A percentile compares a stretch with the other conserved stretches of the same genome.
These are phyloP conservation scores for Antitype chi DNA, from an alignment of 2,888 invertebrate species.

Conservation along the genomic window DNA sequence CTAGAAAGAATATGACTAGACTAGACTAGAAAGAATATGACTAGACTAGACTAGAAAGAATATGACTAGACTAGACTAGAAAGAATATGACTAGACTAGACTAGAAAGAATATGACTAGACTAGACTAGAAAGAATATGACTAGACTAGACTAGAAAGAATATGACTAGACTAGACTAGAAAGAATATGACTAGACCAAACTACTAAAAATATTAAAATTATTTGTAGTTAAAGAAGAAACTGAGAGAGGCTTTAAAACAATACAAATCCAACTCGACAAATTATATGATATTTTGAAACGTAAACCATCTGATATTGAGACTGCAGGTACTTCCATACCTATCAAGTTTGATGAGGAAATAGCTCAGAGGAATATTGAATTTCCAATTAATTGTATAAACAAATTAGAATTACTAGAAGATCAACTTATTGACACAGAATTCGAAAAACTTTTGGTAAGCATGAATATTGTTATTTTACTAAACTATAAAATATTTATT, in stretches of 20 bases:
- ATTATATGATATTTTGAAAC: slow-evolving; percentile 7
- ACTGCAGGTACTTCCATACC: neutral
- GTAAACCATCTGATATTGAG: neutral
- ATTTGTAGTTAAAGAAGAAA: neutral
- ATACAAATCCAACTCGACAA: neutral
- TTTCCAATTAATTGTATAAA: slow-evolving; percentile 29
- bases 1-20: too few species aligned
- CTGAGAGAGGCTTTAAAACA: neutral
- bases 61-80: too few species aligned
- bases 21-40: too few species aligned
- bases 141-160: neutral
- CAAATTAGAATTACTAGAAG: slow-evolving; percentile 23
- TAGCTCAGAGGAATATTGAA: slow-evolving; percentile 25
- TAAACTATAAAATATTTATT: neutral
- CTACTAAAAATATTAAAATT: neutral
- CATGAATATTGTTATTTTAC: neutral
- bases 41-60: too few species aligned
- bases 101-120: too few species aligned
- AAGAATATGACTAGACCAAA: too few species aligned
- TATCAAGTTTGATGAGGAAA: slow-evolving; percentile 16
- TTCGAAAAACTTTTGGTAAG: slow-evolving; percentile 19
- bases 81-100: too few species aligned
- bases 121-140: too few species aligned
- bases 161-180: too few species aligned
- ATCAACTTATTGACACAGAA: slow-evolving; percentile 49